Evolutionary conservation across 2,113 vertebrate species (phyloP).

Genomic region (Ariopsis seemanni): DNA sequence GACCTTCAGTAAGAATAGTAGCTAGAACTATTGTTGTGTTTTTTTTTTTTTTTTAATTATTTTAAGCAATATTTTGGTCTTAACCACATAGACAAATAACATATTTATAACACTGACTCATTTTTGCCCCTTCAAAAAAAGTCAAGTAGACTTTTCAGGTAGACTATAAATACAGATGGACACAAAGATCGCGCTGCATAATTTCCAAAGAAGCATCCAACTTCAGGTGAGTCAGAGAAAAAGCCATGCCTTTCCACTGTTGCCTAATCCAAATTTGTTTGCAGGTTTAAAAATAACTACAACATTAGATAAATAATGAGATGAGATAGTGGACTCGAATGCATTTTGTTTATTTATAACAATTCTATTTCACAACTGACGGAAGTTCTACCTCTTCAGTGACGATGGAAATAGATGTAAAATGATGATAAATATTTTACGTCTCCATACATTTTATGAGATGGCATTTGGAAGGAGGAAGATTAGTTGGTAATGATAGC

Average conservation of each 20-base stretch:
- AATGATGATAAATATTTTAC: neutral
- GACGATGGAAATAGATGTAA: neutral
- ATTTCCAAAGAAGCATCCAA: conserved; percentile 28
- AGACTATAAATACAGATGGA: conserved; percentile 51
- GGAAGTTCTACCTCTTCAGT: no score
- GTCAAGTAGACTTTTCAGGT: neutral
- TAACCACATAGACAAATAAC: neutral
- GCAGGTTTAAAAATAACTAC: neutral
- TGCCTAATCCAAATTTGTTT: neutral
- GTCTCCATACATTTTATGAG: no score
- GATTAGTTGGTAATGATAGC: neutral
- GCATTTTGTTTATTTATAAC: neutral
- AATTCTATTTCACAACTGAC: neutral
- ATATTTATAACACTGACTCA: neutral
- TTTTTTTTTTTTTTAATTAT: neutral
- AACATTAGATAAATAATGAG: neutral
- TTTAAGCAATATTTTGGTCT: neutral
- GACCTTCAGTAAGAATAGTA: neutral
- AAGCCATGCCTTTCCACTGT: conserved; percentile 1
- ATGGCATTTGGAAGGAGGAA: neutral
- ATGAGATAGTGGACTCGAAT: neutral
- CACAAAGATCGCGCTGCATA: conserved; percentile 21
- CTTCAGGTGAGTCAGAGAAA: conserved; percentile 51
- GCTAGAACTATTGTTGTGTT: neutral
- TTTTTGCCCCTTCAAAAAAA: neutral